A percentile compares a stretch with the other conserved stretches of the same genome.
Evolutionary conservation across 2,888 invertebrate species (phyloP).

Genomic region (Parascotia fuliginaria): DNA sequence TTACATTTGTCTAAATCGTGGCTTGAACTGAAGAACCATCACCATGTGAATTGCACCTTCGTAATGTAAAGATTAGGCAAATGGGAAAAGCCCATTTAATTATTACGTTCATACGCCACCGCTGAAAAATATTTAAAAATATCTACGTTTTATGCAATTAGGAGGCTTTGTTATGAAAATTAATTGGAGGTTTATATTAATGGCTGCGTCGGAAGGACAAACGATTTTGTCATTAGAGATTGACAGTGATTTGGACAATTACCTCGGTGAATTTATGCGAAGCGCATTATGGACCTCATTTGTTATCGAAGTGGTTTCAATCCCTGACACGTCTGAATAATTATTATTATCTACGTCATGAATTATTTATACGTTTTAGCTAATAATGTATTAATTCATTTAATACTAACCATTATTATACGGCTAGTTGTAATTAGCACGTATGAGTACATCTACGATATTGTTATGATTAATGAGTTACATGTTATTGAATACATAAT

Average conservation of each 20-base stretch:
- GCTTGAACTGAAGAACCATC: conserved; percentile 27
- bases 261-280: conserved; percentile 36
- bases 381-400: background rate
- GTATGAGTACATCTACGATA: background rate
- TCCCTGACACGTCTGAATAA: conserved; percentile 35
- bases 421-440: background rate
- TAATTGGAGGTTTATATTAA: conserved; percentile 30
- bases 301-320: conserved; percentile 36
- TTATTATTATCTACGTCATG: conserved; percentile 31
- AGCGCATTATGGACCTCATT: conserved; percentile 38
- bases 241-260: conserved; percentile 46
- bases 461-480: background rate
- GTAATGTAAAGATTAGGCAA: conserved; percentile 42
- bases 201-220: conserved; percentile 29
- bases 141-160: conserved; percentile 14
- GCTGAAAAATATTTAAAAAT: conserved; percentile 8
- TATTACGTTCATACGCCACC: conserved; percentile 11
- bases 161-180: conserved; percentile 9
- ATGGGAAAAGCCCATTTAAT: too few relatives aligned
- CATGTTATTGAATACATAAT: too few relatives aligned
- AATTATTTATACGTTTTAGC: conserved; percentile 12
- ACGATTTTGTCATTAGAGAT: conserved; percentile 40
- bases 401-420: background rate
- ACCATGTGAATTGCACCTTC: conserved; percentile 39
- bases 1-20: conserved; percentile 20